Evolutionary conservation across 1,140 invertebrate species (phyloP).

Genomic region (Aphidius gifuensis): DNA sequence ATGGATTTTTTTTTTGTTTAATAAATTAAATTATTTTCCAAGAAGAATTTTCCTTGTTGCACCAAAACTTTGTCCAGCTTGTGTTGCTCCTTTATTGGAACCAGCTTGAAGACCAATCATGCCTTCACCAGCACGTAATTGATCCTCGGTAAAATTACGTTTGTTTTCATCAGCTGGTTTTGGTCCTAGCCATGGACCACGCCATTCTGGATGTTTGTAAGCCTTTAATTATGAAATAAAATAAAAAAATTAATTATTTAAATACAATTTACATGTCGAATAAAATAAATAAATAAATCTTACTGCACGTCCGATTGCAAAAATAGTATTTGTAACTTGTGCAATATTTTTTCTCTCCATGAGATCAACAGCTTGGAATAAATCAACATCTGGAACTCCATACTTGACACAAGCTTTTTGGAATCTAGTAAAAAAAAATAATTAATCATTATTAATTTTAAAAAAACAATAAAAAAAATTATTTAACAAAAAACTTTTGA

Average conservation of each 20-base stretch:
- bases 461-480: not conserved
- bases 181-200: conserved; percentile 83
- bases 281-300: conserved; percentile 28
- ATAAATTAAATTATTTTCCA: conserved; percentile 65
- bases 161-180: conserved; percentile 88
- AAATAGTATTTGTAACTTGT: conserved; percentile 89
- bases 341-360: conserved; percentile 94
- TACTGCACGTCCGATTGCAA: conserved; percentile 87
- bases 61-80: conserved; percentile 89
- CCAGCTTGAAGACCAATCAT: conserved; percentile 94
- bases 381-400: conserved; percentile 87
- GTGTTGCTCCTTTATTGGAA: conserved; percentile 92
- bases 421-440: conserved; percentile 64
- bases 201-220: conserved; percentile 87
- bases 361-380: conserved; percentile 95
- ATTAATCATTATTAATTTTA: not conserved
- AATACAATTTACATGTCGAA: not conserved
- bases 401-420: conserved; percentile 83
- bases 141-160: conserved; percentile 88
- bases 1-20: too few species aligned
- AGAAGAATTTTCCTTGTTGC: conserved; percentile 85
- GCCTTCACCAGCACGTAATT: conserved; percentile 83
- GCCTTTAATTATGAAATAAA: conserved; percentile 59
- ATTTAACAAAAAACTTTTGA: not conserved
- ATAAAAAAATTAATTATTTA: not conserved